Base-by-base conservation (phyloP, 1,140 invertebrate species). In the Microplitis demolitor region DNA sequence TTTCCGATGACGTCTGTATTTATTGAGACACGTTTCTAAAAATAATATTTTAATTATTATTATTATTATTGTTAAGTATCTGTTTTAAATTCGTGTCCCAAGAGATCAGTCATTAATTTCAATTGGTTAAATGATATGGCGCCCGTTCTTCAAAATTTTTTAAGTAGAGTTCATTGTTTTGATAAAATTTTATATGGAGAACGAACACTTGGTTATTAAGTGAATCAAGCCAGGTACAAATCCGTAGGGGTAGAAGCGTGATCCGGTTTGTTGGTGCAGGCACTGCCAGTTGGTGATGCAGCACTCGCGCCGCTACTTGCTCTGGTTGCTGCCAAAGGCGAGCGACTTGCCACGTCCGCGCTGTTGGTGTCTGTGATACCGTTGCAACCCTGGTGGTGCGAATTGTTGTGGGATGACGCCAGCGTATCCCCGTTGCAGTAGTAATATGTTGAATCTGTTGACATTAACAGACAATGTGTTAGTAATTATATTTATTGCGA, bases 271-370 rank as follows among this genome's bases (percentile, higher is more conserved):
- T 45, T 92, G 8, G 90, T 89, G 81, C 91, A 92, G 56, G 91
- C 91, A 82, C 91, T 92, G 73, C 91, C 92, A 63, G 91, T 92
- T 34, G 92, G 92, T 37, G 92, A 93, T 39, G 92, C 91, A 3
- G 92, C 92, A 61, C 90, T 91, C 3, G 91, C 91, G 34, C 92
- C 85, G 50, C 91, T 92, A 80, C 92, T 93, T 3, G 92, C 91
- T 63, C 91, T 83, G 3, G 92, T 93, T 33, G 92, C 91, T 33
- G 91, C 91, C 70, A 93, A 81, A 54, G 92, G 92, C 54, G 91
- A 92, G 51, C 91, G 88, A 78, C 90, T 89, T 64, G 86, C 89
- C 63, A 87, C 85, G 61, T 87, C 84, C 34, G 81, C 78, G 83
- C 78, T 83, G 70, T 81, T 87, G 24, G 24, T 24, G 6, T 89